phyloP scores from a whole-genome alignment of 2,797 vertebrate species.

The Natrix natrix region DNA sequence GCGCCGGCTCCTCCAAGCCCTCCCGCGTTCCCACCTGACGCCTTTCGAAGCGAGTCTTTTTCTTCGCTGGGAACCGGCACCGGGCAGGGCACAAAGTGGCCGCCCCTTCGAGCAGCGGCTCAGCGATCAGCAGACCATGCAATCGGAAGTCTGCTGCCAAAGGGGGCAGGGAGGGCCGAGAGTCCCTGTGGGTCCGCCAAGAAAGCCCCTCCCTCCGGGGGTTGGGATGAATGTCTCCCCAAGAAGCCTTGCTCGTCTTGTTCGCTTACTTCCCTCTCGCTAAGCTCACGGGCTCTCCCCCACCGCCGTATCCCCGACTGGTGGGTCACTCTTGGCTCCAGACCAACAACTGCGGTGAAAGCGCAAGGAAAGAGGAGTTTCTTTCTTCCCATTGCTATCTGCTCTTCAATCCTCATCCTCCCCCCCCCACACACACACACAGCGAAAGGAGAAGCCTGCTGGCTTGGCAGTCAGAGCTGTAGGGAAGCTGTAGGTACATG shows the following conservation, averaged over 20 bases:
- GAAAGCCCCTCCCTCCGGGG: neutral
- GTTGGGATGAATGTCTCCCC: neutral
- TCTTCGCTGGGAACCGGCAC: neutral
- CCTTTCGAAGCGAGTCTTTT: neutral
- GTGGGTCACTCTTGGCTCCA: neutral
- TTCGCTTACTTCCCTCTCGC: neutral
- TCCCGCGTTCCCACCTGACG: too few relatives aligned
- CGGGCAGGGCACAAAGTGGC: neutral
- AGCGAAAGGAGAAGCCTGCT: neutral
- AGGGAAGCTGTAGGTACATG: neutral
- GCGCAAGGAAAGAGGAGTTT: neutral
- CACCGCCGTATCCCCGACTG: neutral
- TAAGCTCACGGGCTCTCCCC: neutral
- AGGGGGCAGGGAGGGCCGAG: too few relatives aligned
- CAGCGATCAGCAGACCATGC: neutral
- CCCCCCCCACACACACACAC: too few relatives aligned
- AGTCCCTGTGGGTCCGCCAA: neutral
- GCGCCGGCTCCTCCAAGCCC: neutral
- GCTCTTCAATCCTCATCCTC: neutral
- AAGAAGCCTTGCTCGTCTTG: neutral
- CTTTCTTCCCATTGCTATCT: neutral
- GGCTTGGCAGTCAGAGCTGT: neutral
- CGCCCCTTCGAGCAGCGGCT: neutral
- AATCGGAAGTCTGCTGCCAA: neutral
- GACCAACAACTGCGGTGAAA: neutral